Percentiles rank a stretch among this genome's conserved stretches.
Conservation (phyloP, 2,888 invertebrate species). For the Philaethria dido region DNA sequence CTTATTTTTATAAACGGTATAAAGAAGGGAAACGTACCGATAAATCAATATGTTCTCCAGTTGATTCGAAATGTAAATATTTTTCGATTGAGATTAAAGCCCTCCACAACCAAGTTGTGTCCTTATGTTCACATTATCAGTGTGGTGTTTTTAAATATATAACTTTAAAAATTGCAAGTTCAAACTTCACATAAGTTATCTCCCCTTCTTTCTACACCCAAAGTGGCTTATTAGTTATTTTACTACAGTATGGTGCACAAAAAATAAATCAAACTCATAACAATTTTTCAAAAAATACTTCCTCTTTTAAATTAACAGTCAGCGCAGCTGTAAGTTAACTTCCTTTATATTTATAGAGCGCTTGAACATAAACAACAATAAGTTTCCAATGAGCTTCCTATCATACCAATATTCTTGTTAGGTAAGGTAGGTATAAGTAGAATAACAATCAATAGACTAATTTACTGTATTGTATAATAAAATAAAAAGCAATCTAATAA, state of each 20-base stretch:
- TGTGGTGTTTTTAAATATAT: too few species aligned
- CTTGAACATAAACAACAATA: constrained; percentile 6
- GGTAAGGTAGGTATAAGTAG: background rate
- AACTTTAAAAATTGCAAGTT: too few species aligned
- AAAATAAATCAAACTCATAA: too few species aligned
- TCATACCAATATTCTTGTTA: background rate
- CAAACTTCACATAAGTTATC: too few species aligned
- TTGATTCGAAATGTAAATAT: too few species aligned
- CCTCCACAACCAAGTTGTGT: too few species aligned
- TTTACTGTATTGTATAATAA: constrained; percentile 44
- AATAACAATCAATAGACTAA: constrained; percentile 34
- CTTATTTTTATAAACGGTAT: background rate
- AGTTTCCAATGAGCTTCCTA: background rate
- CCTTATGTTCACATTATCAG: too few species aligned
- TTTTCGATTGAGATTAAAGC: too few species aligned
- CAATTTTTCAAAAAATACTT: background rate
- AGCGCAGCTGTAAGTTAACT: background rate
- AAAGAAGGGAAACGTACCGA: background rate
- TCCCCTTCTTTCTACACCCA: too few species aligned
- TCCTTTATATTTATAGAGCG: background rate
- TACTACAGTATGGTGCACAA: too few species aligned
- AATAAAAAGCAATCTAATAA: constrained; percentile 50
- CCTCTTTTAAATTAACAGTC: background rate
- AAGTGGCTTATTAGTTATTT: too few species aligned
- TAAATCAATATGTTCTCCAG: too few species aligned